Evolutionary conservation across 2,113 vertebrate genomes (phyloP).

Genomic region (Actenoides lindsayi): DNA sequence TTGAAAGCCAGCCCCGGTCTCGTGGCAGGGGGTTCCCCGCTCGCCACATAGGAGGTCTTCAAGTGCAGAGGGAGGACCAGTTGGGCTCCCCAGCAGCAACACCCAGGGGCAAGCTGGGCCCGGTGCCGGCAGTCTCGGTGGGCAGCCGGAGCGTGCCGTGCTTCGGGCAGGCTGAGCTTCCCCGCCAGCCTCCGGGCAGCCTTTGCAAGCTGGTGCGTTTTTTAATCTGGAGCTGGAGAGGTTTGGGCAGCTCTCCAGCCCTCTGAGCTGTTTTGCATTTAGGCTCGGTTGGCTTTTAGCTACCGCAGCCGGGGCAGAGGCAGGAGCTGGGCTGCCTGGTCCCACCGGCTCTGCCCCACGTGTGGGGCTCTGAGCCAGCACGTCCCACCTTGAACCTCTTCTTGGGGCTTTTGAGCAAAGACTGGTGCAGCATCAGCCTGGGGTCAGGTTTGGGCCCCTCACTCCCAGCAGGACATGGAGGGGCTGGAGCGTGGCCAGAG

Average conservation of each 20-base stretch:
- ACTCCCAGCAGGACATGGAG: background rate
- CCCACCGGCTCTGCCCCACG: background rate
- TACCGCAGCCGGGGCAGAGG: background rate
- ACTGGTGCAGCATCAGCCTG: background rate
- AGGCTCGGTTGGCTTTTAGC: background rate
- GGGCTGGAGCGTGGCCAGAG: background rate
- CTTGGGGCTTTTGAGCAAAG: constrained; percentile 70
- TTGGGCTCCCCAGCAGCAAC: background rate
- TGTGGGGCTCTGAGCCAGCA: accelerated
- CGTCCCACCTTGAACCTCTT: background rate
- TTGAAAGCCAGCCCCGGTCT: accelerated
- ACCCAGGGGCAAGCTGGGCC: background rate
- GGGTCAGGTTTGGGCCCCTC: background rate
- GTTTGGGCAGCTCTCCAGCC: constrained; percentile 6
- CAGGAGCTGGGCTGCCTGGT: background rate
- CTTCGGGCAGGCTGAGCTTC: background rate
- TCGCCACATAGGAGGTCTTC: background rate
- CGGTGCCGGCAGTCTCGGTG: accelerated
- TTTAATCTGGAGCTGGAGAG: background rate
- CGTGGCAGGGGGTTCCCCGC: background rate
- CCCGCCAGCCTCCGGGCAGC: background rate
- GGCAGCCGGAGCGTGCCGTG: background rate
- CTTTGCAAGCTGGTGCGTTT: background rate
- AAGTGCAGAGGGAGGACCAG: background rate
- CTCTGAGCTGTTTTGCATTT: background rate